A percentile compares a stretch with the other conserved stretches of the same genome.
Evolutionary conservation across 1,140 invertebrate genomes (phyloP).

Genomic region (Ooceraea biroi): DNA sequence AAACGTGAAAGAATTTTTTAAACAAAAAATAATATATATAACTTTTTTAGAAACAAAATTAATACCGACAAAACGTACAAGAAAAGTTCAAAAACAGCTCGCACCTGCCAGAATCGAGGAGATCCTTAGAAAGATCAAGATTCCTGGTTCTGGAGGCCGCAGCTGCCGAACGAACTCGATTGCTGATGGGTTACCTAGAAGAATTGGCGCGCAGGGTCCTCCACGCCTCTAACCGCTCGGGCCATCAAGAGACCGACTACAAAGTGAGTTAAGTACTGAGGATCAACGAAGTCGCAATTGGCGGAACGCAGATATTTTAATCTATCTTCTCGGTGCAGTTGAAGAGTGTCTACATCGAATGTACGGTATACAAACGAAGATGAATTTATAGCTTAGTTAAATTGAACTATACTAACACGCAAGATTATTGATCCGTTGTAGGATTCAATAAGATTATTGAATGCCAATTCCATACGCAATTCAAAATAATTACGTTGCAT

Average conservation of each 20-base stretch:
- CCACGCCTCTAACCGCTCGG: conserved; percentile 98
- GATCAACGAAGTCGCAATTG: no score
- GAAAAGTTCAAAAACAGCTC: conserved; percentile 91
- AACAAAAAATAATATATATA: no score
- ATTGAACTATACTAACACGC: conserved; percentile 74
- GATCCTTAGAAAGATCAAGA: conserved; percentile 94
- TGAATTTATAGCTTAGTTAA: conserved; percentile 76
- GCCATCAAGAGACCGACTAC: conserved; percentile 91
- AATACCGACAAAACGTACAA: conserved; percentile 95
- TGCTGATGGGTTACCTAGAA: conserved; percentile 96
- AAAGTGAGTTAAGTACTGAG: conserved; percentile 84
- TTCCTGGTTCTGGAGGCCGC: conserved; percentile 97
- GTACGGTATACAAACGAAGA: conserved; percentile 60
- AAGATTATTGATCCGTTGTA: conserved; percentile 76
- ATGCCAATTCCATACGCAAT: conserved; percentile 73
- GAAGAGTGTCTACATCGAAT: conserved; percentile 56
- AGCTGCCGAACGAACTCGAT: conserved; percentile 94
- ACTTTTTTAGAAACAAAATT: conserved; percentile 95
- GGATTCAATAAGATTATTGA: conserved; percentile 80
- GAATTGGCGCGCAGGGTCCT: conserved; percentile 97
- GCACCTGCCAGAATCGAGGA: conserved; percentile 96
- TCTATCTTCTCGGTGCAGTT: conserved; percentile 73
- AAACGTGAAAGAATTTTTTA: no score
- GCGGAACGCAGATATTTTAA: no score
- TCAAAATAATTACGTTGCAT: conserved; percentile 66